Percentiles rank a stretch among this genome's conserved stretches.
phyloP scores from a whole-genome alignment of 1,140 invertebrate genomes.

The Philotrypesis tridentata region DNA sequence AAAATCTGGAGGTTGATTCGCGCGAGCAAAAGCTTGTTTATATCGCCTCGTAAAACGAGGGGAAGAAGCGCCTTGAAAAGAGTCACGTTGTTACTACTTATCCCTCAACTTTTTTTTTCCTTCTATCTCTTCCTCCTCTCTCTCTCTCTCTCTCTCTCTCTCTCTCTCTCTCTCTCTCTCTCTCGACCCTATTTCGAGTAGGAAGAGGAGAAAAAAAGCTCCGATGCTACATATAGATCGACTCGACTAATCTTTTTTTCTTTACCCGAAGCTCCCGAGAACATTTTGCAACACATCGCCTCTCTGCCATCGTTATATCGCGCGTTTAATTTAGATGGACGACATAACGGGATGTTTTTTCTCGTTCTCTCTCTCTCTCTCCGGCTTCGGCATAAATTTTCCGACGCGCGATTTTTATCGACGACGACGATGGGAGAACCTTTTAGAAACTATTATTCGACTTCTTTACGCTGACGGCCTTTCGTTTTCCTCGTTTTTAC shows the following conservation, averaged over 20 bases:
- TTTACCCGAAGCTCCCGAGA: background rate
- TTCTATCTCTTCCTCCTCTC: no score
- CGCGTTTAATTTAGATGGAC: background rate
- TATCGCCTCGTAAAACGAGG: conserved; percentile 39
- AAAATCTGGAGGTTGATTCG: conserved; percentile 38
- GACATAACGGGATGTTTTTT: background rate
- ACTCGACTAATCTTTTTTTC: background rate
- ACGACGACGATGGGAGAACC: background rate
- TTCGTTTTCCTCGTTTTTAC: background rate
- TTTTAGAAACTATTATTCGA: background rate
- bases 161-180: background rate
- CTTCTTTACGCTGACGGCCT: background rate
- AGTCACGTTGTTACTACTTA: background rate
- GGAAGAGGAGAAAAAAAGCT: background rate
- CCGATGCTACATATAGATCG: no score
- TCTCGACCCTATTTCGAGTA: background rate
- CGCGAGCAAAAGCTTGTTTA: conserved; percentile 41
- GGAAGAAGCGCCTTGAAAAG: conserved; percentile 9
- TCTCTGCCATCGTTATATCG: background rate
- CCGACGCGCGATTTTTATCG: background rate
- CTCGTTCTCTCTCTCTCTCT: background rate
- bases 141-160: background rate
- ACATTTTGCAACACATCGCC: background rate
- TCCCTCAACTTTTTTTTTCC: conserved; percentile 1
- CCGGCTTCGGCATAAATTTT: background rate